A percentile compares a stretch with the other conserved stretches of the same genome.
These are phyloP conservation scores for Spodoptera exigua DNA, from an alignment of 2,888 invertebrate species.

Conservation along the genomic window DNA sequence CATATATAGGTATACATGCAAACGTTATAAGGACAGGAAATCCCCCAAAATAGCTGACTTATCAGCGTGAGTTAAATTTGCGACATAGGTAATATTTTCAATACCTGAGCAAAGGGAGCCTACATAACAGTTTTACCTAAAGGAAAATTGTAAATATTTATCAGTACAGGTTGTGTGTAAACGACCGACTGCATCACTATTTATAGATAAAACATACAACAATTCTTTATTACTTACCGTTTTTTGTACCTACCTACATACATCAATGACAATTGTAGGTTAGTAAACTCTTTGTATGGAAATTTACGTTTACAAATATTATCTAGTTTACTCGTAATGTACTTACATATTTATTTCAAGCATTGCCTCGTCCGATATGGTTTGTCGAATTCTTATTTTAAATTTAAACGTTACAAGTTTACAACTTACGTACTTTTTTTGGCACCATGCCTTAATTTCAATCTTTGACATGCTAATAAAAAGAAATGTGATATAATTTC, in stretches of 20 bases:
- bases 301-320: constrained; percentile 19
- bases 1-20: too few relatives aligned
- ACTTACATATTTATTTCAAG: neutral
- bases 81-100: too few relatives aligned
- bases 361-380: constrained; percentile 1
- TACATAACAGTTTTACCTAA: too few relatives aligned
- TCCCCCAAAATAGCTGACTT: neutral
- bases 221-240: constrained; percentile 16
- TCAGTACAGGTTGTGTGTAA: constrained; percentile 25
- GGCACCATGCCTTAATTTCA: too few relatives aligned
- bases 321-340: neutral
- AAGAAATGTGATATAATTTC: too few relatives aligned
- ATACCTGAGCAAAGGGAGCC: too few relatives aligned
- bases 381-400: too few relatives aligned
- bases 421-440: too few relatives aligned
- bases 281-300: constrained; percentile 37
- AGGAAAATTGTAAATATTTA: constrained; percentile 1
- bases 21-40: too few relatives aligned
- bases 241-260: neutral
- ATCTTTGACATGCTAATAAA: too few relatives aligned
- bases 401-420: too few relatives aligned
- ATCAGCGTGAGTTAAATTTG: neutral
- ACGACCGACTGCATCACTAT: constrained; percentile 30
- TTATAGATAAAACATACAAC: constrained; percentile 9
- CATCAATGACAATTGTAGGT: constrained; percentile 23